These are phyloP conservation scores for Adoxophyes honmai DNA, from an alignment of 1,140 invertebrate species.

Conservation along the genomic window DNA sequence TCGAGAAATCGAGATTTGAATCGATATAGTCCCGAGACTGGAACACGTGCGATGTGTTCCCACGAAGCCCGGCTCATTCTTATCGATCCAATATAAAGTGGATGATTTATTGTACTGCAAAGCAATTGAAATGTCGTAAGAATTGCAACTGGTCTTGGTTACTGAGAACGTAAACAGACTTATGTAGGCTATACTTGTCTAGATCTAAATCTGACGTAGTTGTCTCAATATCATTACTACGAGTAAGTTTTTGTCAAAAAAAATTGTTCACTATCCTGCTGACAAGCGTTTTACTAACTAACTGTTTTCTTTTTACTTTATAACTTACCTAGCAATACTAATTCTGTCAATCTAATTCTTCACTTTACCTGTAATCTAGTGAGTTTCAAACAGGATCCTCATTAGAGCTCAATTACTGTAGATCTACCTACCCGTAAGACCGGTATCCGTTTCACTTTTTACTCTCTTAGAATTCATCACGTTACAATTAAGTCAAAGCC, in stretches of 20 bases:
- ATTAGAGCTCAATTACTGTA: background rate
- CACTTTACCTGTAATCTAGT: too few relatives aligned
- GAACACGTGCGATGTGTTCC: constrained; percentile 3
- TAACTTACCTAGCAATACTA: too few relatives aligned
- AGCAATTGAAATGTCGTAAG: constrained; percentile 1
- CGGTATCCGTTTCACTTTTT: constrained; percentile 11
- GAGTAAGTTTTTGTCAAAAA: too few relatives aligned
- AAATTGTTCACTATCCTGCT: too few relatives aligned
- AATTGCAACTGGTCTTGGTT: background rate
- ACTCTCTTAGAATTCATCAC: background rate
- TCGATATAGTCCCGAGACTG: background rate
- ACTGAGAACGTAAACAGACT: background rate
- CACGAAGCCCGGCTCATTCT: constrained; percentile 1
- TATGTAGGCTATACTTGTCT: background rate
- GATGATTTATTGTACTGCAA: constrained; percentile 11
- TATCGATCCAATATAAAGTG: constrained; percentile 13
- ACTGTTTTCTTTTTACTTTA: too few relatives aligned
- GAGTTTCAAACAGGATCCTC: background rate
- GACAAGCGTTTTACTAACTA: too few relatives aligned
- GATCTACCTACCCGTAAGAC: background rate
- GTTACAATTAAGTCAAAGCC: background rate
- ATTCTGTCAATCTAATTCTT: too few relatives aligned
- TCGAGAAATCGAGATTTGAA: background rate
- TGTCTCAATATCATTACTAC: too few relatives aligned
- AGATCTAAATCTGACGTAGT: background rate